phyloP scores from a whole-genome alignment of 2,888 invertebrate species.

The Hydrotaea cyrtoneurina region DNA sequence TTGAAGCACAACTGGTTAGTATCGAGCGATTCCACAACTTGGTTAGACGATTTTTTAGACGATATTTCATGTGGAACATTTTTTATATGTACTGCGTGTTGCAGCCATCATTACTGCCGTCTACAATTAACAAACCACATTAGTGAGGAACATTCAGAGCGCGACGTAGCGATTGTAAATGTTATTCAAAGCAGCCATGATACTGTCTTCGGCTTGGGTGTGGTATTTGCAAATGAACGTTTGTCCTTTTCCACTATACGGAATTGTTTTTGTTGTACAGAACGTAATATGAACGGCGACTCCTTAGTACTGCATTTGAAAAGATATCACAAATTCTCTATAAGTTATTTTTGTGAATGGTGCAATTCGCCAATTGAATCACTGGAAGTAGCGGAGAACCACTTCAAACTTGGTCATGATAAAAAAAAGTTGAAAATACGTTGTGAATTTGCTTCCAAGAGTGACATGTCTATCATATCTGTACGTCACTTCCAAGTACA shows the following conservation, averaged over 20 bases:
- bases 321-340: conserved; percentile 56
- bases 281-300: conserved; percentile 48
- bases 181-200: conserved; percentile 36
- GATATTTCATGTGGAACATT: conserved; percentile 33
- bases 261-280: conserved; percentile 66
- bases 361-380: conserved; percentile 59
- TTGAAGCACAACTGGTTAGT: conserved; percentile 63
- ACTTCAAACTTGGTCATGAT: conserved; percentile 55
- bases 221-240: conserved; percentile 57
- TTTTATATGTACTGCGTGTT: conserved; percentile 63
- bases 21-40: conserved; percentile 22
- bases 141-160: conserved; percentile 54
- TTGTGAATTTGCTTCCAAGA: conserved; percentile 60
- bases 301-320: conserved; percentile 65
- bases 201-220: conserved; percentile 27
- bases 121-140: conserved; percentile 56
- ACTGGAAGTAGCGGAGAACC: conserved; percentile 52
- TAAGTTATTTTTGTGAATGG: conserved; percentile 67
- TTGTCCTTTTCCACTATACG: conserved; percentile 66
- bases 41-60: conserved; percentile 65
- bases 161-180: conserved; percentile 66
- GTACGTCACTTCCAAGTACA: conserved; percentile 55
- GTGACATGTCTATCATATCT: conserved; percentile 45
- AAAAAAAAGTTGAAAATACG: conserved; percentile 51
- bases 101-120: conserved; percentile 49